phyloP scores from a whole-genome alignment of 2,888 invertebrate species.

The Drosophila anomelani region DNA sequence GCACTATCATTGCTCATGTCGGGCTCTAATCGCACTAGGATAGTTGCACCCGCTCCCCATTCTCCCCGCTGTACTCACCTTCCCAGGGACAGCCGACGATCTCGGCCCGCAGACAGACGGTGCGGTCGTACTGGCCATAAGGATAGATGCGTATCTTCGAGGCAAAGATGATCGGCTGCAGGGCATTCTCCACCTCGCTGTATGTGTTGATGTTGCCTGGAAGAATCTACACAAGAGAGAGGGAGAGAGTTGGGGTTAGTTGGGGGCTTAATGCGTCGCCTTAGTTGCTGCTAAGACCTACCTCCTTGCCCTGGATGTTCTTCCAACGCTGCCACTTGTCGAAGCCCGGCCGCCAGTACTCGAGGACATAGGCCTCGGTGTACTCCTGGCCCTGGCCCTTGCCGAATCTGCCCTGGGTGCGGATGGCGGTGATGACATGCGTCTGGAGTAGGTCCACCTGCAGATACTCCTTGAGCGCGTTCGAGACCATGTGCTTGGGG shows the following conservation, averaged over 20 bases:
- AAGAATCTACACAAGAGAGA: conserved; percentile 87
- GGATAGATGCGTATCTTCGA: conserved; percentile 92
- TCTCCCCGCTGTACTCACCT: conserved; percentile 86
- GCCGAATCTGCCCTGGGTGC: conserved; percentile 93
- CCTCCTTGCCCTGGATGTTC: conserved; percentile 90
- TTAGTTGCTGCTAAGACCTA: conserved; percentile 81
- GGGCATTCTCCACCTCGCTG: conserved; percentile 89
- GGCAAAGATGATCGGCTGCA: conserved; percentile 91
- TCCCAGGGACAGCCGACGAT: conserved; percentile 91
- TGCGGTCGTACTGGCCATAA: conserved; percentile 90
- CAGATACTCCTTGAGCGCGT: conserved; percentile 90
- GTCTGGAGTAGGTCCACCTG: conserved; percentile 89
- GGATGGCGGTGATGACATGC: conserved; percentile 89
- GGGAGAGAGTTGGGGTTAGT: conserved; percentile 1
- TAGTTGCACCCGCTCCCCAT: background rate
- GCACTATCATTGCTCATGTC: conserved; percentile 78
- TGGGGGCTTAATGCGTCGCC: no score
- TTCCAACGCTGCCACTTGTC: conserved; percentile 91
- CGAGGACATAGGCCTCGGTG: conserved; percentile 91
- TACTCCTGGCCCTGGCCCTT: conserved; percentile 93
- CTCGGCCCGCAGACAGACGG: conserved; percentile 93
- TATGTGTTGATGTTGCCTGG: conserved; percentile 92
- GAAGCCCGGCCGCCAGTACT: conserved; percentile 90
- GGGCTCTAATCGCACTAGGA: conserved; percentile 63
- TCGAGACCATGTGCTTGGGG: conserved; percentile 90